Evolutionary conservation across 1,140 invertebrate species (phyloP).

Genomic region (Manduca sexta): DNA sequence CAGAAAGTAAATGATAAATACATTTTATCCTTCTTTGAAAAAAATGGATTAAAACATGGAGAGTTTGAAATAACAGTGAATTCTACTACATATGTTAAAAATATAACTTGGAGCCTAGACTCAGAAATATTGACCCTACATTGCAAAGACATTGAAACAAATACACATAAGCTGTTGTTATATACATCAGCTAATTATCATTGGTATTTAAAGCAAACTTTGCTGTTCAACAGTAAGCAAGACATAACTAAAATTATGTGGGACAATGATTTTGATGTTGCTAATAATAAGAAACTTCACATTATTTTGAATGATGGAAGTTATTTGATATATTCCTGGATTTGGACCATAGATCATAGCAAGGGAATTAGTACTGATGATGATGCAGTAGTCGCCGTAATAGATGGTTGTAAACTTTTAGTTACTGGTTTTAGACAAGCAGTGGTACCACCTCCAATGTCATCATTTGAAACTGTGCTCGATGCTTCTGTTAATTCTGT

Average conservation of each 20-base stretch:
- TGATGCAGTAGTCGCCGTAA: conserved; percentile 80
- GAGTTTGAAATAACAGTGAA: conserved; percentile 83
- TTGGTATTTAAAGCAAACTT: conserved; percentile 91
- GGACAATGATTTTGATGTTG: conserved; percentile 74
- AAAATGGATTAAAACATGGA: conserved; percentile 92
- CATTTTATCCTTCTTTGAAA: conserved; percentile 90
- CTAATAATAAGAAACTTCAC: conserved; percentile 76
- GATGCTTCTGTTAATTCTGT: conserved; percentile 75
- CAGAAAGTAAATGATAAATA: conserved; percentile 80
- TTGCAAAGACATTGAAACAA: conserved; percentile 57
- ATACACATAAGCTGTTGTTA: conserved; percentile 76
- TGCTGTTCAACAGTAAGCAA: conserved; percentile 71
- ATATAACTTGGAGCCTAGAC: conserved; percentile 85
- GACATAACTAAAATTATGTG: conserved; percentile 75
- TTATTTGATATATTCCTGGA: conserved; percentile 76
- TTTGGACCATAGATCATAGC: conserved; percentile 76
- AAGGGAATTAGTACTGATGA: conserved; percentile 65
- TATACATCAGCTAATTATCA: conserved; percentile 91
- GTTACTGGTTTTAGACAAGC: conserved; percentile 82
- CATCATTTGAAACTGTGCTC: conserved; percentile 76
- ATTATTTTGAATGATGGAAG: conserved; percentile 73
- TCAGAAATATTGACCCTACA: conserved; percentile 83
- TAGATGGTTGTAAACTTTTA: conserved; percentile 83
- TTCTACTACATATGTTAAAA: conserved; percentile 72
- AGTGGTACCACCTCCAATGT: conserved; percentile 90